Conservation (phyloP, 2,113 vertebrate species). For the Ariopsis seemanni region DNA sequence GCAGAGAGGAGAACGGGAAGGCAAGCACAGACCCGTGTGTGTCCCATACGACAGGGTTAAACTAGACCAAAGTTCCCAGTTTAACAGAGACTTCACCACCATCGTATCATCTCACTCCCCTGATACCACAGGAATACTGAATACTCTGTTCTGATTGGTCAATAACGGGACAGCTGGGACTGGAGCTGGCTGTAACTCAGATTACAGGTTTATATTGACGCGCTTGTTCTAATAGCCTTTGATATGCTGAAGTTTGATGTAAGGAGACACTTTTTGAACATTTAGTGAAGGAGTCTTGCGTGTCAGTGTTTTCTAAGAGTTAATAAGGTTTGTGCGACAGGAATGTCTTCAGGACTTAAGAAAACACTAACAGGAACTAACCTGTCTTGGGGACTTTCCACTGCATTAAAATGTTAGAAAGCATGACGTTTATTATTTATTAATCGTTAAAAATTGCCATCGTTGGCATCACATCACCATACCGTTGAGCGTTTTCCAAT, state of each 20-base stretch:
- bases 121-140: background rate
- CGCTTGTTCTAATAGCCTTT: background rate
- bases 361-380: background rate
- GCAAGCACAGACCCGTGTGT: background rate
- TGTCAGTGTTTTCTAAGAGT: background rate
- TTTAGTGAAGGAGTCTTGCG: background rate
- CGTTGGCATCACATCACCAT: too few relatives aligned
- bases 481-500: too few relatives aligned
- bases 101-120: constrained; percentile 33
- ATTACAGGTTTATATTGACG: background rate
- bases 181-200: background rate
- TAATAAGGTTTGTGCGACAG: background rate
- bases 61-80: constrained; percentile 22
- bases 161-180: background rate
- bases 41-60: background rate
- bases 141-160: background rate
- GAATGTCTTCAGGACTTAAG: background rate
- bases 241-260: background rate
- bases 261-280: too few relatives aligned
- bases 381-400: background rate
- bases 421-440: too few relatives aligned
- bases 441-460: too few relatives aligned
- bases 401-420: background rate
- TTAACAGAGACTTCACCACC: constrained; percentile 61
- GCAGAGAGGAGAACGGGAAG: background rate